A percentile compares a stretch with the other conserved stretches of the same genome.
Evolutionary conservation across 2,113 vertebrate species (phyloP).

Genomic region (Vidua chalybeata): DNA sequence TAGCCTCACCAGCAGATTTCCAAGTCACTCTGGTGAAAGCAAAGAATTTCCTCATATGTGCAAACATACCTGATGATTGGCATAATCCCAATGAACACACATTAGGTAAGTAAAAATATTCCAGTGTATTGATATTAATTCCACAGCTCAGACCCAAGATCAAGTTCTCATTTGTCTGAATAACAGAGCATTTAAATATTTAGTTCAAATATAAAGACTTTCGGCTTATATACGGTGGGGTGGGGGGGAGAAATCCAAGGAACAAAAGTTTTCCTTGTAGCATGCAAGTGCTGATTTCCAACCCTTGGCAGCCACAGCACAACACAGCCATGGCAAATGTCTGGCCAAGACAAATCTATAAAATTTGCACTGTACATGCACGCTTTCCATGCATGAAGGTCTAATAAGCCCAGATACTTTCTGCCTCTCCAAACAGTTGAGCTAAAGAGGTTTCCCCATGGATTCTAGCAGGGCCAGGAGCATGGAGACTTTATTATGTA

Average conservation of each 20-base stretch:
- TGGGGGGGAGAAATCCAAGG: neutral
- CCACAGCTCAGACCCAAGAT: constrained; percentile 41
- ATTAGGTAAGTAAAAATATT: constrained; percentile 63
- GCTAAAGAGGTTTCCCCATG: neutral
- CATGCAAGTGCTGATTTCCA: neutral
- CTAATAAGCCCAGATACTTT: constrained; percentile 40
- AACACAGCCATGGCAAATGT: neutral
- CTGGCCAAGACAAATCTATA: constrained; percentile 66
- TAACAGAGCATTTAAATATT: constrained; percentile 55
- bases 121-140: constrained; percentile 47
- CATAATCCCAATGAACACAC: constrained; percentile 42
- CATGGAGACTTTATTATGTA: constrained; percentile 47
- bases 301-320: neutral
- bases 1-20: constrained; percentile 24
- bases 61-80: constrained; percentile 51
- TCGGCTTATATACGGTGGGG: neutral
- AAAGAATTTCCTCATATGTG: constrained; percentile 43
- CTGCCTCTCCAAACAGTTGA: neutral
- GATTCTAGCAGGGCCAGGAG: neutral
- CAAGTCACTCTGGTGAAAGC: constrained; percentile 16
- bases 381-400: neutral
- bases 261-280: constrained; percentile 48
- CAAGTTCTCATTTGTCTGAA: constrained; percentile 56
- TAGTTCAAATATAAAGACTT: constrained; percentile 42
- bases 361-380: constrained; percentile 10